Evolutionary conservation across 2,888 invertebrate species (phyloP).

Genomic region (Sinohyriopsis cumingii): DNA sequence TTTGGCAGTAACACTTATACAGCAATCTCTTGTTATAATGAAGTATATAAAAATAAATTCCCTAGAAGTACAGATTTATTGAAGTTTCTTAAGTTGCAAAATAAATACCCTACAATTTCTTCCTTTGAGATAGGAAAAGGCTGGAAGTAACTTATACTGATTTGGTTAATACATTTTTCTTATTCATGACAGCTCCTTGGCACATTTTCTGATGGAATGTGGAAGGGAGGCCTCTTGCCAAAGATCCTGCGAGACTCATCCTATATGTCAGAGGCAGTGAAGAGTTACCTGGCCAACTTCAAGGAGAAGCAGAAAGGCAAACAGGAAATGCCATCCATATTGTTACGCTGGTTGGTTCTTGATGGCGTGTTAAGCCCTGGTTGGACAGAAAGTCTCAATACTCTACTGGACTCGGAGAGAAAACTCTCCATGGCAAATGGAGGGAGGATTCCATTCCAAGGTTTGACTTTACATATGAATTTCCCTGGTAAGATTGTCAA

Average conservation of each 20-base stretch:
- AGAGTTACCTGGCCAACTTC: slow-evolving; percentile 44
- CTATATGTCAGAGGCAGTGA: slow-evolving; percentile 58
- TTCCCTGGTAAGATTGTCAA: not conserved
- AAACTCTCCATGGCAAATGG: slow-evolving; percentile 62
- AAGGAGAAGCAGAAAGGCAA: slow-evolving; percentile 53
- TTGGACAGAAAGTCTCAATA: slow-evolving; percentile 67
- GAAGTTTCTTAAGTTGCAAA: too few relatives aligned
- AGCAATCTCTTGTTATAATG: too few relatives aligned
- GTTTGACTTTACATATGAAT: slow-evolving; percentile 22
- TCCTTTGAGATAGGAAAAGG: too few relatives aligned
- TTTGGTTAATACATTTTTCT: too few relatives aligned
- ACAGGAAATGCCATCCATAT: slow-evolving; percentile 53
- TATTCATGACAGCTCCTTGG: slow-evolving; percentile 59
- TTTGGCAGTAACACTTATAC: too few relatives aligned
- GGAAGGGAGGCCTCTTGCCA: slow-evolving; percentile 63
- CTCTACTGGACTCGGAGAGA: slow-evolving; percentile 58
- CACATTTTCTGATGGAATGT: slow-evolving; percentile 55
- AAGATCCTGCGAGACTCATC: slow-evolving; percentile 59
- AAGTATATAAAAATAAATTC: too few relatives aligned
- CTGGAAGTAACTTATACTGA: too few relatives aligned
- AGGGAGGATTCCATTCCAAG: slow-evolving; percentile 51
- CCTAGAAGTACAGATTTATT: too few relatives aligned
- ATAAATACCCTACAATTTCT: too few relatives aligned
- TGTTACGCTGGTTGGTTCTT: slow-evolving; percentile 65
- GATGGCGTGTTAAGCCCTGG: slow-evolving; percentile 64